Base-by-base conservation (phyloP, 2,888 invertebrate genomes). In the Aplocera efformata region DNA sequence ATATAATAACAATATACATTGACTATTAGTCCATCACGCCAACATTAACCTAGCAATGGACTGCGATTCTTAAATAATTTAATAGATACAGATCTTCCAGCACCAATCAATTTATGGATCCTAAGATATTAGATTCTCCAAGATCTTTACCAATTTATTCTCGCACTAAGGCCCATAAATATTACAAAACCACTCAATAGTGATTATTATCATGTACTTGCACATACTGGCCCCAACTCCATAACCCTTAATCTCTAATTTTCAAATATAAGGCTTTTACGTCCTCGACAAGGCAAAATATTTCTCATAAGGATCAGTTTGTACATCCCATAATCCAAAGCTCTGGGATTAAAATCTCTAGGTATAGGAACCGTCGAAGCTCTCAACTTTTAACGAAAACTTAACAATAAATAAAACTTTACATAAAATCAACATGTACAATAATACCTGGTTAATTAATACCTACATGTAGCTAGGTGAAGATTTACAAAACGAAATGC, bases 71-170 rank as follows among this genome's bases (percentile, higher is more conserved):
- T 67, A 73, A 69, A 66, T 70, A 74, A 69, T 61, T 62, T 60
- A 63, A 69, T 61, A 77, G 82, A 85, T 82, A 78, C 83, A 85
- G 85, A 85, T 85, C 85, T 82, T 77, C 76, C 79, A 85, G 85
- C 85, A 85, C 85, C 85, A 81, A 65, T 58, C 58, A 63, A 58
- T 67, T 62, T 63, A 63, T 29, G 64, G 67, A 66, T 61, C 58
- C 56, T 58, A 67, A 33, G 46, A 57, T 59, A 56, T 65, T 68
- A 60, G 51, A 56, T 43, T 53, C 39, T 50, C 49, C 56, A 60
- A 60, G 58, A 58, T 63, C 58, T 54, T 40, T 40, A 45, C 55
- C 53, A 36, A 48, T 41, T 56, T 59, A 53, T 60, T 54, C 56
- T 44, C 47, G 48, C 53, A 51, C 53, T 53, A 59, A 60, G 54